Evolutionary conservation across 37 sponge, comb jelly and placozoan species (phyloP), one percentile per base, ranked within the genome.

Genomic region (Aplysina aerophoba): DNA sequence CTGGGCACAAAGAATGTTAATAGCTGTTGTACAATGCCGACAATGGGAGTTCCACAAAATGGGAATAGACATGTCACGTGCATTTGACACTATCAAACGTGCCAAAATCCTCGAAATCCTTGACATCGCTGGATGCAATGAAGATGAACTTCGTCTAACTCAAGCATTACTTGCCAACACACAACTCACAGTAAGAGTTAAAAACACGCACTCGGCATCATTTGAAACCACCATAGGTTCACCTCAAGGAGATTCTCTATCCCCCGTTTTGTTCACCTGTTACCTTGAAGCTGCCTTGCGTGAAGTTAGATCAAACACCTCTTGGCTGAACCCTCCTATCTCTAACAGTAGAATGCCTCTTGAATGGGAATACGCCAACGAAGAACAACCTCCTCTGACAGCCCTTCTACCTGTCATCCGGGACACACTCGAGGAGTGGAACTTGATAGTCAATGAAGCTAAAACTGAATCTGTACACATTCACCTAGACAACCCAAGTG

Each of bases 381-480:
- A 73, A 73, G 39, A 73, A 33, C 74, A 73, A 19, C 39, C 74
- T 31, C 39, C 59, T 80, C 59, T 80, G 31, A 57, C 58, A 80
- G 58, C 59, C 30, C 58, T 55, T 33, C 59, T 80, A 73, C 74
- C 39, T 73, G 74, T 31, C 74, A 73, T 73, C 39, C 74, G 38
- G 12, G 74, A 73, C 74, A 73, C 74, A 12, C 74, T 73, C 30
- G 74, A 73, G 39, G 35, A 73, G 39, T 73, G 74, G 39, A 73
- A 73, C 41, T 73, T 73, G 74, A 73, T 33, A 31, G 74, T 73
- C 38, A 73, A 73, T 73, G 39, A 73, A 73, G 31, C 74, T 38
- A 73, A 73, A 73, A 73, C 74, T 73, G 74, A 73, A 73, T 31
- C 39, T 73, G 74, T 73, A 73, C 74, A 73, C 74, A 11, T 73